Evolutionary conservation across 2,113 vertebrate genomes (phyloP), one percentile per base, ranked within the genome.

Genomic region (Colinus virginianus): DNA sequence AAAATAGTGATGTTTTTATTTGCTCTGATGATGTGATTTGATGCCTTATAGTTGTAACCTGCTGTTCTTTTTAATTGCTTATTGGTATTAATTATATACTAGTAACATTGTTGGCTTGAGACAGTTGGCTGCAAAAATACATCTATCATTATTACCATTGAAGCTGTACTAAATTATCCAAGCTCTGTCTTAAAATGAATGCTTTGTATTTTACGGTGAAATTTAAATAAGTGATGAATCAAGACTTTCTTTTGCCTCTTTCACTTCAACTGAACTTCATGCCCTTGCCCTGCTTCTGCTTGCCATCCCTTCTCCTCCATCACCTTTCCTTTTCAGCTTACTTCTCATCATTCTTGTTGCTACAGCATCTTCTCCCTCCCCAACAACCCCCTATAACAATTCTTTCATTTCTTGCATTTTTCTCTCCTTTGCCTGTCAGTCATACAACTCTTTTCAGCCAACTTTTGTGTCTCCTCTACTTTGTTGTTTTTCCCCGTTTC

Each of bases 31-130:
- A 95, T 97, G 87, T 59, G 83, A 90, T 97, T 97, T 95, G 90
- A 96, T 96, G 92, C 79, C 90, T 96, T 87, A 90, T 96, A 87
- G 91, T 91, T 96, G 95, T 96, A 96, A 96, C 93, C 94, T 92
- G 92, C 96, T 96, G 94, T 96, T 97, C 92, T 92, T 96, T 97
- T 97, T 97, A 97, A 97, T 97, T 98, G 96, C 90, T 96, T 97
- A 96, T 97, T 97, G 96, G 97, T 97, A 97, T 96, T 96, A 97
- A 97, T 98, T 97, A 96, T 96, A 96, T 87, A 94, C 94, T 62
- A 69, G 87, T 90, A 96, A 92, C 51, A 30, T 94, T 42, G 78
- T 96, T 97, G 96, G 89, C 96, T 95, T 93, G 84, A 96, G 93
- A 96, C 92, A 91, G 92, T 97, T 97, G 96, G 88, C 96, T 97